Evolutionary conservation across 2,797 vertebrate genomes (phyloP).

Genomic region (Enteromius radiatus): DNA sequence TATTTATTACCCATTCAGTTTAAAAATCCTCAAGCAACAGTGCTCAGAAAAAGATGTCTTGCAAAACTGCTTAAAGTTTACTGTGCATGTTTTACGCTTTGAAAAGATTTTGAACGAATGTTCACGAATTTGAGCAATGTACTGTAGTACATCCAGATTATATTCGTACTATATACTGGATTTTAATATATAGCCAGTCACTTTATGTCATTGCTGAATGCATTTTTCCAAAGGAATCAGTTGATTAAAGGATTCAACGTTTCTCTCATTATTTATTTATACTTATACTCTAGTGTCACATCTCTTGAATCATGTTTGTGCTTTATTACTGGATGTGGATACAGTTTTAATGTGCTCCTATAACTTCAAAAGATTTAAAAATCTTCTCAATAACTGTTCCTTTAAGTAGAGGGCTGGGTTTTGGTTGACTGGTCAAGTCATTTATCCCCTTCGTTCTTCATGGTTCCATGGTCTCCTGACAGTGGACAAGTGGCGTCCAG

Average conservation of each 20-base stretch:
- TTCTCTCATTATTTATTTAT: background rate
- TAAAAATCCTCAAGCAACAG: too few species aligned
- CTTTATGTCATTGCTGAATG: background rate
- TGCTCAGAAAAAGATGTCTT: too few species aligned
- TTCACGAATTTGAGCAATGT: background rate
- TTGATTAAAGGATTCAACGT: background rate
- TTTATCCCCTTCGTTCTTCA: conserved; percentile 66
- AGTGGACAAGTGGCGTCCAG: conserved; percentile 62
- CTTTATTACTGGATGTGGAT: background rate
- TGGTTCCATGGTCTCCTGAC: conserved; percentile 64
- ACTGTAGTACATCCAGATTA: background rate
- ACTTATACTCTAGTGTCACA: background rate
- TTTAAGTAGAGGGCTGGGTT: background rate
- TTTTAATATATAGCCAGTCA: background rate
- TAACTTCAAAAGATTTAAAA: background rate
- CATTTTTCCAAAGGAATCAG: background rate
- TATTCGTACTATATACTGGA: background rate
- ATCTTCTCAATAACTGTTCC: background rate
- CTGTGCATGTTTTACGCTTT: background rate
- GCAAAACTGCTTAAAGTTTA: too few species aligned
- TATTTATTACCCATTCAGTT: too few species aligned
- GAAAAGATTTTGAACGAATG: background rate
- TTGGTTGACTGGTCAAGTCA: conserved; percentile 11
- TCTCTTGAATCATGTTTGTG: background rate
- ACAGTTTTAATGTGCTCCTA: background rate